Evolutionary conservation across 2,888 invertebrate species (phyloP).

Genomic region (Hirudinaria manillensis): DNA sequence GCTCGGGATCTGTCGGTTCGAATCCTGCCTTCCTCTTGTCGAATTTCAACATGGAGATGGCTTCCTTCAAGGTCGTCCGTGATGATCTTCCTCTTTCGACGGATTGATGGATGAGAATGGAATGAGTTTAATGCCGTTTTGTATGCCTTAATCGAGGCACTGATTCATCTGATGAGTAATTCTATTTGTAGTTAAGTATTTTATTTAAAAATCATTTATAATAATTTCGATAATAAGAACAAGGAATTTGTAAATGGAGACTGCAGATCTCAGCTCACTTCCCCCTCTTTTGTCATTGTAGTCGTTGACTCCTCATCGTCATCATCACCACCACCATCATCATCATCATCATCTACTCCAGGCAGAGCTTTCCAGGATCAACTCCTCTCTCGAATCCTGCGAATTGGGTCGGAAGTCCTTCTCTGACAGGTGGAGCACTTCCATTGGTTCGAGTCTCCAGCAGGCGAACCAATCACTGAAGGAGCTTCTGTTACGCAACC

Average conservation of each 20-base stretch:
- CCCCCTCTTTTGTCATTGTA: too few species aligned
- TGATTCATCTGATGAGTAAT: too few species aligned
- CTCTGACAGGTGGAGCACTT: slow-evolving; percentile 21
- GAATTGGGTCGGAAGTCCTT: slow-evolving; percentile 24
- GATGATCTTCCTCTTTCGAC: not conserved
- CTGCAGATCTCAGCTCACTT: too few species aligned
- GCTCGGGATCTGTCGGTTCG: not conserved
- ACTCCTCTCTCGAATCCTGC: slow-evolving; percentile 16
- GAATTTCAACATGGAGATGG: slow-evolving; percentile 25
- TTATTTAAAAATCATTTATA: too few species aligned
- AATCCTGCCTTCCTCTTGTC: slow-evolving; percentile 18
- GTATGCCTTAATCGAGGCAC: too few species aligned
- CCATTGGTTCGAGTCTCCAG: not conserved
- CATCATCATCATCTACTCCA: not conserved
- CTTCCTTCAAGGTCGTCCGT: slow-evolving; percentile 9
- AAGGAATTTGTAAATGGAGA: too few species aligned
- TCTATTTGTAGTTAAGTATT: too few species aligned
- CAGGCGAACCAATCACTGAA: slow-evolving; percentile 3
- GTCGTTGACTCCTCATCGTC: too few species aligned
- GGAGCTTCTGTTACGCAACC: not conserved
- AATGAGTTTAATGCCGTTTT: too few species aligned
- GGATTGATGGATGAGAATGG: not conserved
- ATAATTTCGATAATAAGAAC: too few species aligned
- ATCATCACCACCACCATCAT: too few species aligned
- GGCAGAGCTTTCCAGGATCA: slow-evolving; percentile 20